Evolutionary conservation across 2,888 invertebrate species (phyloP), one percentile per base, ranked within the genome.

Genomic region (Sicus ferrugineus): DNA sequence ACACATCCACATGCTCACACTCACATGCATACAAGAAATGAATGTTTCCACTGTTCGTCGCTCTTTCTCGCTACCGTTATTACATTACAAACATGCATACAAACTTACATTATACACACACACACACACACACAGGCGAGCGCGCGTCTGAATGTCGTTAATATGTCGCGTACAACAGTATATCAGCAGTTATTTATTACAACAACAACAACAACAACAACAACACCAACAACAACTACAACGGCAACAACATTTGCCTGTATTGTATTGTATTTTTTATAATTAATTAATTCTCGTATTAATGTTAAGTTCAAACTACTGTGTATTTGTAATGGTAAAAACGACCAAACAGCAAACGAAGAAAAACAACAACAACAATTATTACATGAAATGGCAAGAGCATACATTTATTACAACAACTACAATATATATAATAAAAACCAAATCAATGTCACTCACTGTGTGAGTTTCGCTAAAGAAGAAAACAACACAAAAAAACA

Each of bases 401-500:
- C n/a, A n/a, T n/a, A n/a, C n/a, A n/a, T n/a, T n/a, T n/a, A n/a
- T n/a, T n/a, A n/a, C n/a, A 68, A 30, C 52, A 54, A n/a, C 19
- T 65, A 23, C 54, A 34, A 52, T 34, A 59, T 50, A 58, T 69
- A 68, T 46, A 30, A 31, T 34, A 2, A 26, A 54, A 34, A 65
- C 50, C 69, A 34, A 7, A 34, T 9, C 1, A 34, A 34, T 9
- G 14, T 34, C 34, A 34, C n/a, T 3, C n/a, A 42, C 42, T n/a
- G n/a, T 42, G n/a, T 42, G 14, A n/a, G 42, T 42, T 42, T n/a
- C 16, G 14, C 66, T 14, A 50, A 62, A 56, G 63, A 73, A 75
- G 42, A 56, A 38, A 50, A 7, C 19, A 14, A 9, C n/a, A 56
- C 50, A 46, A 69, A 72, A 68, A 56, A 75, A 72, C 78, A 21